Base-by-base conservation (phyloP, 2,797 vertebrate genomes). In the Chaetophractus vellerosus region DNA sequence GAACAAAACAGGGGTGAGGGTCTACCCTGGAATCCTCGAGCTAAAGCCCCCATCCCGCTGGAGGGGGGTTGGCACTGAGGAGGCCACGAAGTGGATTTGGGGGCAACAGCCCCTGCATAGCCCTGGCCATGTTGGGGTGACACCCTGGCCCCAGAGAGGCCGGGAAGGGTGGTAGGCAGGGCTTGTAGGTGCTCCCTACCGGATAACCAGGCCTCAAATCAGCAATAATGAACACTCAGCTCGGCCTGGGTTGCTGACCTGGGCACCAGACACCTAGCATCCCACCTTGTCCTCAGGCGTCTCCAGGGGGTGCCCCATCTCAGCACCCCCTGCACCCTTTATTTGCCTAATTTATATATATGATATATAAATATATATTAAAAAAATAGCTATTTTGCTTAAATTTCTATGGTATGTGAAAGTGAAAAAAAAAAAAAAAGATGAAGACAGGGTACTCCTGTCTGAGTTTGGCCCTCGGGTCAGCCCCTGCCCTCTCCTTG, bases 321-420 rank as follows among this genome's bases (percentile, higher is more conserved):
- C 97, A 48, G 57, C 52, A 64, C 88, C 90, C 96, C 94, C 79
- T 93, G 74, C 68, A 97, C 95, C 96, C 92, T 94, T 97, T 97
- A 96, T 97, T 98, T 98, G 98, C 98, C 98, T 98, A 98, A 98
- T 98, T 98, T 98, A 98, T 96, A 96, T 94, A 95, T 94, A 96
- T 57, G 57, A 95, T 79, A 96, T 94, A 97, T 75, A 96, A 92
- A 97, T 93, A 97, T 96, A 98, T 55, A 55, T 55, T 96, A 98
- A 96, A 98, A 38, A 41, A 92, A 97, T 93, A 98, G 97, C 96
- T 98, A 98, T 98, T 98, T 98, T 98, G 97, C 98, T 98, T 98
- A 98, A 96, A 98, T 98, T 98, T 98, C 94, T 98, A 98, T 98
- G 97, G 97, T 98, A 96, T 94, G 59, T 96, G 76, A 96, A 96